Base-by-base conservation (phyloP, 2,888 invertebrate species). In the Tetanocera ferruginea region DNA sequence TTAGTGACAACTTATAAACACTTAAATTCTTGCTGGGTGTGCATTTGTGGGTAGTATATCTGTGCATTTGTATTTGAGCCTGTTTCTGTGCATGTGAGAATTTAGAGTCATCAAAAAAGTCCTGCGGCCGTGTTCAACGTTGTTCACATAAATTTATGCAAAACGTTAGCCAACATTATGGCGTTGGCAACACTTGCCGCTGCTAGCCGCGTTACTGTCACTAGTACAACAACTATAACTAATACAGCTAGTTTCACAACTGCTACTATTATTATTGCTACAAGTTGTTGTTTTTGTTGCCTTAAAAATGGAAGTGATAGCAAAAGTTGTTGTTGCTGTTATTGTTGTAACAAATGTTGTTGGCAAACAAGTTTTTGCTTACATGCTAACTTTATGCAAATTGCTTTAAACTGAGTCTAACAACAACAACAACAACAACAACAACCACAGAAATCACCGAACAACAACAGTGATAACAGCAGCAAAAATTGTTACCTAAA, bases 371-470 rank as follows among this genome's bases (percentile, higher is more conserved):
- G 34, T 55, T 34, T 72, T 57, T 57, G 31, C 57, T 72, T 55
- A 57, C 72, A 72, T 60, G 52, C 23, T 19, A 55, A 11, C 57
- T 72, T 72, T 70, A 72, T 72, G 72, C 37, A 72, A 72, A 72
- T 72, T 37, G 34, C 37, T 14, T n/a, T 8, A 28, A 67, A 62
- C 25, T 14, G 57, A 19, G 25, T 11, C 55, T 23, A 55, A 55
- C 23, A 55, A 23, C 23, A 9, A 23, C 55, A 19, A 55, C 23
- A 23, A 23, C 19, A 55, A 55, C 4, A 14, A 49, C 6, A 14
- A 9, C 49, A 52, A n/a, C 14, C 17, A 52, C 8, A 60, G 25
- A 9, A 23, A 60, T 23, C 14, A 60, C 25, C 23, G 23, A 23
- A 25, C 5, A 19, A 3, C 11, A 23, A 8, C n/a, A 60, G 9